Base-by-base conservation (phyloP, 2,888 invertebrate species). In the Gisinianus flammeolus region DNA sequence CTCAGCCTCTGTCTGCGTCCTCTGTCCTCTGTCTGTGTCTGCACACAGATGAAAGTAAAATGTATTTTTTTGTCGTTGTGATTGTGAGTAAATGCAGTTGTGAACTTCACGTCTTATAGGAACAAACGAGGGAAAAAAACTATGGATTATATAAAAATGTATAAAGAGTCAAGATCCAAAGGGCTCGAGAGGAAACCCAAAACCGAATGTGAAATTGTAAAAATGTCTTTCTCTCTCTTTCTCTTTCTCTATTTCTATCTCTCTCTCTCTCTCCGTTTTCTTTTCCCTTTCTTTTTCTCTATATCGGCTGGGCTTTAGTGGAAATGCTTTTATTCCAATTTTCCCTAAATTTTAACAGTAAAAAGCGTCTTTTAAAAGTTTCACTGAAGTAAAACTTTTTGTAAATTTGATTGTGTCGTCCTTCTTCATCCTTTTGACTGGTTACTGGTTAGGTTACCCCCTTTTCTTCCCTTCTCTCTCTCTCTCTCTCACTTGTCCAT, bases 261-360 rank as follows among this genome's bases (percentile, higher is more conserved):
- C 8, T 44, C 6, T 19, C 44, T 58, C 22, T 26, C 26, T 58
- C 58, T 58, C 19, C 30, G 2, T 56, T 58, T n/a, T 12, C 58
- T 1, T 30, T 31, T 56, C 30, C 24, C 12, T 22, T 31, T n/a
- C 30, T 58, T 35, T 69, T 78, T 74, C 68, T 73, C 56, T n/a
- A n/a, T n/a, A n/a, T n/a, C n/a, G n/a, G n/a, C n/a, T 64, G 2
- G 64, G 6, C 64, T 24, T 64, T 35, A 30, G 68, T 69, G 72
- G 77, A 84, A 84, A 83, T 83, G 84, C 82, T 84, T 84, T 84
- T 84, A 84, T 84, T 84, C 83, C 84, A 83, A 83, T 84, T 84
- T 84, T 82, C 80, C 76, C 80, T 72, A 75, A 75, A 81, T 81
- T 79, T 81, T 72, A 76, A 79, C 74, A 78, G 72, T 79, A 79